Evolutionary conservation across 2,888 invertebrate genomes (phyloP).

Genomic region (Trachelus iudaicus): DNA sequence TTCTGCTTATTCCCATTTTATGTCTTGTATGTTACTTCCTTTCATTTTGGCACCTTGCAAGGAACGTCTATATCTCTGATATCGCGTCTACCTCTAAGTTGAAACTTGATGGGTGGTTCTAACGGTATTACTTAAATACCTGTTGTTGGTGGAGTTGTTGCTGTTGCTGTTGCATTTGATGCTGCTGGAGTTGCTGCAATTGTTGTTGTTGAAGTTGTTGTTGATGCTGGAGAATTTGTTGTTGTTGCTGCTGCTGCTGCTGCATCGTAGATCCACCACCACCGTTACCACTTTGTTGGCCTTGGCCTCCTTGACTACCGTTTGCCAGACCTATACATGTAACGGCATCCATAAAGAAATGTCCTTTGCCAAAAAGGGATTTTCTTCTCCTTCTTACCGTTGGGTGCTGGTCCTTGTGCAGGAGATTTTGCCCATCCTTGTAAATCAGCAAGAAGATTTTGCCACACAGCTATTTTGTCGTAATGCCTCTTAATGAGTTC

Average conservation of each 20-base stretch:
- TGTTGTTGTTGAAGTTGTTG: constrained; percentile 66
- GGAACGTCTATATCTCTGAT: constrained; percentile 32
- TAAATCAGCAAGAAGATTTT: constrained; percentile 83
- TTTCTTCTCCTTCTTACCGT: constrained; percentile 45
- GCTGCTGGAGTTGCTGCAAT: constrained; percentile 69
- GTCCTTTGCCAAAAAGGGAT: not conserved
- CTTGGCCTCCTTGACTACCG: constrained; percentile 53
- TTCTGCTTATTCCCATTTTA: not conserved
- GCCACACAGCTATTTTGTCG: constrained; percentile 92
- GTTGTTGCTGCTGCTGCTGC: constrained; percentile 54
- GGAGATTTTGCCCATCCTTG: constrained; percentile 70
- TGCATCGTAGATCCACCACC: constrained; percentile 48
- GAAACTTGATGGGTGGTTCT: constrained; percentile 26
- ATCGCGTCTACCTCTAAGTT: constrained; percentile 22
- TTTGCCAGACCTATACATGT: constrained; percentile 51
- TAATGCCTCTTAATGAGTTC: constrained; percentile 88
- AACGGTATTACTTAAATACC: constrained; percentile 59
- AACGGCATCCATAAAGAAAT: constrained; percentile 6
- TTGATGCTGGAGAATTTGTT: constrained; percentile 51
- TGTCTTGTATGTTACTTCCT: not conserved
- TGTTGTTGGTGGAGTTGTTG: constrained; percentile 72
- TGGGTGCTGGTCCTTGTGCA: constrained; percentile 62
- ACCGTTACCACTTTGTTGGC: constrained; percentile 50
- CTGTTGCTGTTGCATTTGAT: constrained; percentile 67
- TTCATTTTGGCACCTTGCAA: constrained; percentile 1